Conservation (phyloP, 2,797 vertebrate species). For the Thunnus albacares region DNA sequence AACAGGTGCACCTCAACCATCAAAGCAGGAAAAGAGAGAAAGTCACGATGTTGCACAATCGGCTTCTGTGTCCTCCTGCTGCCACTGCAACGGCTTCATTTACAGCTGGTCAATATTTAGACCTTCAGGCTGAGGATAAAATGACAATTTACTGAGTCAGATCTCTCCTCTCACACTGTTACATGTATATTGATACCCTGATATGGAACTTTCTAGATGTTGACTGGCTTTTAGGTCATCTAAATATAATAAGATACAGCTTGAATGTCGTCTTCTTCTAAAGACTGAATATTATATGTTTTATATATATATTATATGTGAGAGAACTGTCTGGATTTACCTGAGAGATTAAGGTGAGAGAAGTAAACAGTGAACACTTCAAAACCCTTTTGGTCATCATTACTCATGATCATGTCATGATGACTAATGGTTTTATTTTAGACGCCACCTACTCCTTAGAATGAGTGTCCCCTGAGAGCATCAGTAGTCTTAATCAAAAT, state of each 20-base stretch:
- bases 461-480: not conserved
- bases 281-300: not conserved
- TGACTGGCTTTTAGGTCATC: not conserved
- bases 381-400: not conserved
- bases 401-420: not conserved
- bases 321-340: too few species aligned
- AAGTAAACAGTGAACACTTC: not conserved
- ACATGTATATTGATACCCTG: not conserved
- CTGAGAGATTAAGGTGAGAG: too few species aligned
- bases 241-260: not conserved
- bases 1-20: conserved; percentile 67
- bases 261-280: not conserved
- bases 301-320: not conserved
- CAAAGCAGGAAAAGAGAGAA: conserved; percentile 41
- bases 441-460: not conserved
- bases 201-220: not conserved
- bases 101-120: conserved; percentile 28
- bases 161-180: not conserved
- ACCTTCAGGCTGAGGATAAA: not conserved
- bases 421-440: not conserved
- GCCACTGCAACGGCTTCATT: conserved; percentile 32
- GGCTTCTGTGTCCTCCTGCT: conserved; percentile 44
- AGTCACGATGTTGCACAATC: conserved; percentile 61
- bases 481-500: too few species aligned
- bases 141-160: not conserved